phyloP scores from a whole-genome alignment of 2,797 vertebrate species.

The Lagodon rhomboides region DNA sequence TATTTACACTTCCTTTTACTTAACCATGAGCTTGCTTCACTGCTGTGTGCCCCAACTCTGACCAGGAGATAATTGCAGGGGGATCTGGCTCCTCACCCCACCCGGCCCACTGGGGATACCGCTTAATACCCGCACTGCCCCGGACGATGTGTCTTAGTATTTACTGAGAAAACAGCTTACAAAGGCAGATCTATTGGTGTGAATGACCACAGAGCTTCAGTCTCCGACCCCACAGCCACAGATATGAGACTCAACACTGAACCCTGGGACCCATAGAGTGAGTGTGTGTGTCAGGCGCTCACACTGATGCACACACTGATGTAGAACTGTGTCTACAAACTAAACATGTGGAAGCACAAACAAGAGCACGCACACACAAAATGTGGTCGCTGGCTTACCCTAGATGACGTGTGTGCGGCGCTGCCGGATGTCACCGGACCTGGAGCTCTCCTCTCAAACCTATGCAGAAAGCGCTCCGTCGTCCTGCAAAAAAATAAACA shows the following conservation, averaged over 20 bases:
- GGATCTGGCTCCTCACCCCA: conserved; percentile 35
- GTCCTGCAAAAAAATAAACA: conserved; percentile 66
- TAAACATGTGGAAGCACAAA: conserved; percentile 35
- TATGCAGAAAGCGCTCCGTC: conserved; percentile 71
- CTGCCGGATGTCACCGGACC: conserved; percentile 48
- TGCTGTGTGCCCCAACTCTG: conserved; percentile 51
- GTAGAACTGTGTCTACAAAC: neutral
- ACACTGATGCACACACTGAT: conserved; percentile 2
- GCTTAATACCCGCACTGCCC: conserved; percentile 34
- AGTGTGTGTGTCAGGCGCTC: neutral
- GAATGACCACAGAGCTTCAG: conserved; percentile 63
- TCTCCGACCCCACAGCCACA: conserved; percentile 69
- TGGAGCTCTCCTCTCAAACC: conserved; percentile 43
- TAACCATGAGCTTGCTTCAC: conserved; percentile 33
- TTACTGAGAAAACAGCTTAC: conserved; percentile 79
- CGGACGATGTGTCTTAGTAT: conserved; percentile 42
- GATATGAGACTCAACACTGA: conserved; percentile 59
- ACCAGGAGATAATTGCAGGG: conserved; percentile 64
- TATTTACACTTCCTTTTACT: conserved; percentile 62
- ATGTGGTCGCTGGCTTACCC: conserved; percentile 74
- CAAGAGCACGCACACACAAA: neutral
- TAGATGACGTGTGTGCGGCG: conserved; percentile 64
- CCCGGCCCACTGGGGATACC: conserved; percentile 35
- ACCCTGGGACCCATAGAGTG: conserved; percentile 48
- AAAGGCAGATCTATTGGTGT: conserved; percentile 72